A percentile compares a stretch with the other conserved stretches of the same genome.
Conservation (phyloP, 2,113 vertebrate genomes). For the Pterocles burchelli region DNA sequence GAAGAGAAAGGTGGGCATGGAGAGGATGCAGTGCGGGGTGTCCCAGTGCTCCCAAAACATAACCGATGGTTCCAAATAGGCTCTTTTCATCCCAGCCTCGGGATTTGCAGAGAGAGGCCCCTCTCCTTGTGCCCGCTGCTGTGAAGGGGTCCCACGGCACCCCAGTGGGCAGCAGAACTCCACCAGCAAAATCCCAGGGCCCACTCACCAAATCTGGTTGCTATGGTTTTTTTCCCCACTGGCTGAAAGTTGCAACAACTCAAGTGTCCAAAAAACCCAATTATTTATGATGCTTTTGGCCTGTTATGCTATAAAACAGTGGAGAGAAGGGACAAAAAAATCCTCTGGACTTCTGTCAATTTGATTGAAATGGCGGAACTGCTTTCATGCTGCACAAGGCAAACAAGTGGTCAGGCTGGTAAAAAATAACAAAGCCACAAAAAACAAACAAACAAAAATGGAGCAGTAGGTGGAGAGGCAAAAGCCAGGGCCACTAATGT, state of each 20-base stretch:
- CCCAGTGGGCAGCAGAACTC: not conserved
- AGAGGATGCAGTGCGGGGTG: not conserved
- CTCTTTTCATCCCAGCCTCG: not conserved
- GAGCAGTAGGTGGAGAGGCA: not conserved
- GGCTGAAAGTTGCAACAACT: not conserved
- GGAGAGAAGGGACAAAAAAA: not conserved
- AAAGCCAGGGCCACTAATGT: not conserved
- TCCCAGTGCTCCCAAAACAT: rapidly evolving
- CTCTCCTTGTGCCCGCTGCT: not conserved
- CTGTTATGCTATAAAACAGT: not conserved
- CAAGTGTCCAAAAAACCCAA: not conserved
- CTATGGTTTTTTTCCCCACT: not conserved
- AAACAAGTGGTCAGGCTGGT: not conserved
- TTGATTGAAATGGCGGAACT: not conserved
- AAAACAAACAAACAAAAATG: no score
- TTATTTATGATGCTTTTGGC: not conserved
- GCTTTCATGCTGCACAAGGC: not conserved
- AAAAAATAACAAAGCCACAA: no score
- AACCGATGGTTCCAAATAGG: not conserved
- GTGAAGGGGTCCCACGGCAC: not conserved
- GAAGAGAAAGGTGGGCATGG: not conserved
- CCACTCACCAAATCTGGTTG: not conserved
- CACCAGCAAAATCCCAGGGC: not conserved
- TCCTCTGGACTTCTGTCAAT: not conserved
- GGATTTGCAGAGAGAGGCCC: not conserved